Conservation (phyloP, 2,888 invertebrate genomes). For the Elmis aenea region DNA sequence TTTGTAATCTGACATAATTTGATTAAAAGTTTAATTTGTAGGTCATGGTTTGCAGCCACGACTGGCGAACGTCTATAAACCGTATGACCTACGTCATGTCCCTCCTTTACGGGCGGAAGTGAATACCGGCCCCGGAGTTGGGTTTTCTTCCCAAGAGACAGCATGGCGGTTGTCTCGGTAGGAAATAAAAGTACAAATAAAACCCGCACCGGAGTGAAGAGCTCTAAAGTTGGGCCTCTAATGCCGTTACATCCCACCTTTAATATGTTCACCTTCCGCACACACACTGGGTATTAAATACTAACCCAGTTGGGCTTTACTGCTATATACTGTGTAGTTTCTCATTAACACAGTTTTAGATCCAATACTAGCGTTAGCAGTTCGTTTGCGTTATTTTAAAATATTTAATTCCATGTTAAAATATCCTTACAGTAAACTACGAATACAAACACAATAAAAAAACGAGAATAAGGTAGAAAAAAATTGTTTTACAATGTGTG, state of each 20-base stretch:
- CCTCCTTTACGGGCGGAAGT: slow-evolving; percentile 32
- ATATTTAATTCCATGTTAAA: too few relatives aligned
- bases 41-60: slow-evolving; percentile 11
- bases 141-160: slow-evolving; percentile 28
- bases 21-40: slow-evolving; percentile 16
- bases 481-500: too few relatives aligned
- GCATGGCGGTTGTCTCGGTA: slow-evolving; percentile 30
- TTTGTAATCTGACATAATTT: slow-evolving; percentile 17
- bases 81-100: slow-evolving; percentile 27
- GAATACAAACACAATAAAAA: too few relatives aligned
- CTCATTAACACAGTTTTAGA: too few relatives aligned
- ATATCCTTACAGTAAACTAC: too few relatives aligned
- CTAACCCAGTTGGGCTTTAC: slow-evolving; percentile 4
- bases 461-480: too few relatives aligned
- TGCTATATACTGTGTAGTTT: too few relatives aligned
- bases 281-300: slow-evolving; percentile 9
- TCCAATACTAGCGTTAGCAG: too few relatives aligned
- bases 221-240: slow-evolving; percentile 29
- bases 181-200: slow-evolving; percentile 38
- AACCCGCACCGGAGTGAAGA: slow-evolving; percentile 28
- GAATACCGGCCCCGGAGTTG: slow-evolving; percentile 26
- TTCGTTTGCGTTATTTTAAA: too few relatives aligned
- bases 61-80: slow-evolving; percentile 12
- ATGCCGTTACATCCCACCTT: slow-evolving; percentile 19
- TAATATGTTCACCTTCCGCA: slow-evolving; percentile 10